Conservation (phyloP, 2,113 vertebrate species). For the Lampris megalopsis region DNA sequence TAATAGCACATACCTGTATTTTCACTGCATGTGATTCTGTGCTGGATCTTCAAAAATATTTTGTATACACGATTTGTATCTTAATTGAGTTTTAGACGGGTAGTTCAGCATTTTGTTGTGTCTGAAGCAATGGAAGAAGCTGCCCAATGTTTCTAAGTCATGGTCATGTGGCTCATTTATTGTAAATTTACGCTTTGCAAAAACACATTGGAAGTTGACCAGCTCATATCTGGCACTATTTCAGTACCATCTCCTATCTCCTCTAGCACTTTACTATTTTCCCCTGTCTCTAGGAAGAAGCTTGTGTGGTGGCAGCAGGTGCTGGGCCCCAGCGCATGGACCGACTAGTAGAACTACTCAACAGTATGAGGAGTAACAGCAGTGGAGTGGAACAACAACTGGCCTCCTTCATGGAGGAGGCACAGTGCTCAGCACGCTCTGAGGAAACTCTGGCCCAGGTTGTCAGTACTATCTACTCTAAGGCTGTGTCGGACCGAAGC, state of each 20-base stretch:
- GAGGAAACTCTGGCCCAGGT: conserved; percentile 94
- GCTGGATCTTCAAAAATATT: too few relatives aligned
- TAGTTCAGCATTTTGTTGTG: too few relatives aligned
- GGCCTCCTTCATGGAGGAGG: conserved; percentile 96
- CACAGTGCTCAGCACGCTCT: conserved; percentile 91
- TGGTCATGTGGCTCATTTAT: too few relatives aligned
- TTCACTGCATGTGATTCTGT: too few relatives aligned
- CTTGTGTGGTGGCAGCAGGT: conserved; percentile 76
- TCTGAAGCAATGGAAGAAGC: too few relatives aligned
- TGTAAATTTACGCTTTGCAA: too few relatives aligned
- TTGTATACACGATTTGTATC: not conserved
- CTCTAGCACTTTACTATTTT: not conserved
- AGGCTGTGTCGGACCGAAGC: conserved; percentile 92
- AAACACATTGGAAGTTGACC: too few relatives aligned
- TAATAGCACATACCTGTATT: too few relatives aligned
- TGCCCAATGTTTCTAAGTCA: too few relatives aligned
- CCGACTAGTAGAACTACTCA: conserved; percentile 93
- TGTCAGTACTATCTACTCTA: conserved; percentile 93
- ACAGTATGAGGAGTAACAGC: conserved; percentile 97
- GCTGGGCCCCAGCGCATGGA: conserved; percentile 89
- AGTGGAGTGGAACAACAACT: conserved; percentile 92
- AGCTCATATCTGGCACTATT: too few relatives aligned
- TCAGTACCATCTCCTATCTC: not conserved
- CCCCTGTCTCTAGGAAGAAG: conserved; percentile 87
- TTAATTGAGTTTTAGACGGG: not conserved